phyloP scores from a whole-genome alignment of 2,797 vertebrate genomes.

The Poeciliopsis gracilis region DNA sequence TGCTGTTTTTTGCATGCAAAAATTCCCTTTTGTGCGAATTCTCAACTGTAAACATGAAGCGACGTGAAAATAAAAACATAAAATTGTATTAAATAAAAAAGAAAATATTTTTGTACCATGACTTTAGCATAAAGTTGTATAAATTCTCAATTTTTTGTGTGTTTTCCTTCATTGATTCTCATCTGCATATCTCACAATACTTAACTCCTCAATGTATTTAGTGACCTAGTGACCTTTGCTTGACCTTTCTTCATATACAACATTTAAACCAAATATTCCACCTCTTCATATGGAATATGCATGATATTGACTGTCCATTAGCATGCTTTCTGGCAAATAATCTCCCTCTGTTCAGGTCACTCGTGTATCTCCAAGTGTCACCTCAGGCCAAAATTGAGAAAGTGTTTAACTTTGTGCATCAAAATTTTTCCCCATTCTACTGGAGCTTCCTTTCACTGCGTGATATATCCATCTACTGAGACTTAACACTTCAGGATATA shows the following conservation, averaged over 20 bases:
- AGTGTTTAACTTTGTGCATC: neutral
- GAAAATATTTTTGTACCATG: neutral
- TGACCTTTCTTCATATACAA: constrained; percentile 40
- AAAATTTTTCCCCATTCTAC: neutral
- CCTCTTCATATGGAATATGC: constrained; percentile 30
- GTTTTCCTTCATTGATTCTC: constrained; percentile 3
- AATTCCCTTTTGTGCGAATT: neutral
- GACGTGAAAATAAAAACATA: neutral
- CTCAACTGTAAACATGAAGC: neutral
- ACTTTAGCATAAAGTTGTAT: constrained; percentile 1
- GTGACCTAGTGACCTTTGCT: constrained; percentile 26
- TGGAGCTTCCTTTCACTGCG: neutral
- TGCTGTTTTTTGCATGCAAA: neutral
- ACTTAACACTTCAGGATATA: neutral
- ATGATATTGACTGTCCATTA: constrained; percentile 39
- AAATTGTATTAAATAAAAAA: neutral
- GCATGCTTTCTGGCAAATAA: neutral
- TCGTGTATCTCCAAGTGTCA: neutral
- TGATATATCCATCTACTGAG: neutral
- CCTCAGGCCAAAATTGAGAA: neutral
- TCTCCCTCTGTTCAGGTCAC: constrained; percentile 2
- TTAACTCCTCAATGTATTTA: constrained; percentile 8
- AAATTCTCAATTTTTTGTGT: neutral
- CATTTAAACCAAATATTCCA: constrained; percentile 10
- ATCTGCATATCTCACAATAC: neutral